These are phyloP conservation scores for Urocynchramus pylzowi DNA, from an alignment of 2,113 vertebrate species.

Conservation along the genomic window DNA sequence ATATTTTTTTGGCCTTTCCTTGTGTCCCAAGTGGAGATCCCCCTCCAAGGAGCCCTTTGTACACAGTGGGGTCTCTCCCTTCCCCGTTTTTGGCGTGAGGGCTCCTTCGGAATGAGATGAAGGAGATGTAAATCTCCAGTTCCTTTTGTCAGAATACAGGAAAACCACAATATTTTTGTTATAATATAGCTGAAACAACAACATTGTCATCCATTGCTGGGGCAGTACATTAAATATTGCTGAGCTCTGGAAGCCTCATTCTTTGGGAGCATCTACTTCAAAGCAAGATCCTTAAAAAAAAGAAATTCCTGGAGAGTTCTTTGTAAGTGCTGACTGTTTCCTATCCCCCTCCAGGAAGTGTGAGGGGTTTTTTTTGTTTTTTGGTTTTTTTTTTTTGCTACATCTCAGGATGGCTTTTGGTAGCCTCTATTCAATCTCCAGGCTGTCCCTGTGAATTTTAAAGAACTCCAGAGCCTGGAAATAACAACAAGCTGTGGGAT, in stretches of 20 bases:
- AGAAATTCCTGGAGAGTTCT: constrained; percentile 11
- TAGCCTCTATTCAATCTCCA: neutral
- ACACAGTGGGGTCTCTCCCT: constrained; percentile 42
- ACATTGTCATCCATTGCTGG: constrained; percentile 9
- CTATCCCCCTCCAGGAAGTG: constrained; percentile 43
- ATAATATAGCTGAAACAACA: constrained; percentile 64
- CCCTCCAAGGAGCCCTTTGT: constrained; percentile 17
- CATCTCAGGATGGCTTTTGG: neutral
- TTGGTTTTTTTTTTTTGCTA: neutral
- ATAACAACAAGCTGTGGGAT: constrained; percentile 1
- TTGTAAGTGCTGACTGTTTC: constrained; percentile 46
- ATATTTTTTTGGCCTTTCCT: neutral
- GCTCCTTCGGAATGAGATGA: constrained; percentile 40
- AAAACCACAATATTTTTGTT: constrained; percentile 67
- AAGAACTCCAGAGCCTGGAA: neutral
- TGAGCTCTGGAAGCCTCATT: constrained; percentile 35
- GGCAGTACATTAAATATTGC: constrained; percentile 37
- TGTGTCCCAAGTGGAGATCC: neutral
- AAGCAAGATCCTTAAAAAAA: constrained; percentile 12
- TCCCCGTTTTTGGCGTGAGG: constrained; percentile 7
- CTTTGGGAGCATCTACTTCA: constrained; percentile 55
- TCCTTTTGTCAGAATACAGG: constrained; percentile 35
- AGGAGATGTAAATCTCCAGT: constrained; percentile 27
- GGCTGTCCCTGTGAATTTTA: constrained; percentile 21
- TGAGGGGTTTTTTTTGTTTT: neutral